Base-by-base conservation (phyloP, 2,888 invertebrate genomes). In the Thymelicus sylvestris region DNA sequence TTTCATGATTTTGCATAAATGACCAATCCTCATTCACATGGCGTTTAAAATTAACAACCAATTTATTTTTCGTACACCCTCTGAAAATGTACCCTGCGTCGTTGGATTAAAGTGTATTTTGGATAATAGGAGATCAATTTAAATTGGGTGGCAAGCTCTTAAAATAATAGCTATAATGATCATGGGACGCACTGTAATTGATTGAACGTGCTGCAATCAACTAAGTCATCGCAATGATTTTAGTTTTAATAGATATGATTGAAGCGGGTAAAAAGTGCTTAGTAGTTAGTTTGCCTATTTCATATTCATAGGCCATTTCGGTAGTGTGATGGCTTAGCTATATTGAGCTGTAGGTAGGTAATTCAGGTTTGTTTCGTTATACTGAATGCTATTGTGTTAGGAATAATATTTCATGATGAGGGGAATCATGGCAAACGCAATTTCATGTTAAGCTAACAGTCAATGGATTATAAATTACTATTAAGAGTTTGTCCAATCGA, bases 141-240 rank as follows among this genome's bases (percentile, higher is more conserved):
- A 61, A 50, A 70, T 47, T 73, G 60, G 74, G 57, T 62, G 19
- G 52, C 48, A 41, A 67, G 60, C 68, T 73, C 72, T 74, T 71
- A 74, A 74, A 75, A 75, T 75, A 75, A 77, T 73, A 69, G 65
- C 57, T 70, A 66, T 73, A 75, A 75, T 74, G 73, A 74, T 72
- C 72, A 74, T 71, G 73, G 66, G 55, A 80, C 79, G 86, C 86
- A 82, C 85, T 67, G 73, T 86, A 81, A 85, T 87, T 84, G 80
- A 83, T 77, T 82, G 88, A 84, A 79, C 76, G 84, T 75, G 67
- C 77, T 77, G 81, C 87, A 89, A 89, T 91, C 81, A 86, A 86
- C 72, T 60, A 70, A 74, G 76, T 76, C 79, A 75, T 81, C 77
- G 74, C 77, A 82, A 84, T 81, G 83, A 85, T 85, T 88, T 86